Conservation (phyloP, 2,113 vertebrate genomes). For the Nematolebias whitei region DNA sequence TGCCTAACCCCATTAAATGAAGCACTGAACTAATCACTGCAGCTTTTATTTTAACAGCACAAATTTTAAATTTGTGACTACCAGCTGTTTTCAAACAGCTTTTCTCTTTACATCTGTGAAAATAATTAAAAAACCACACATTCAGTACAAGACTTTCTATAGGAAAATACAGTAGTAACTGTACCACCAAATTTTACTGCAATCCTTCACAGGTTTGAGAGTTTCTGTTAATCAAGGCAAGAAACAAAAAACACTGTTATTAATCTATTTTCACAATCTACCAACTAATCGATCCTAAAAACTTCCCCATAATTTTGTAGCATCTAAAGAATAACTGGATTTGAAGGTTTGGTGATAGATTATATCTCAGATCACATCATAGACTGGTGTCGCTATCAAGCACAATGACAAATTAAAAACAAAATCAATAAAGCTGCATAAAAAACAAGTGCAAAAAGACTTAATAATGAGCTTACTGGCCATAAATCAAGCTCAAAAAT, state of each 20-base stretch:
- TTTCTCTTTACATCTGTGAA: neutral
- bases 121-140: neutral
- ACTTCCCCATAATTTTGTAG: neutral
- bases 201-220: neutral
- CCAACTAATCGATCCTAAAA: neutral
- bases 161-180: neutral
- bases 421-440: no score
- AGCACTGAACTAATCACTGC: no score
- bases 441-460: neutral
- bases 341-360: no score
- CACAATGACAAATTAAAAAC: no score
- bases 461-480: neutral
- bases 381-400: no score
- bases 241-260: neutral
- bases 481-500: slow-evolving; percentile 27
- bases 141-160: neutral
- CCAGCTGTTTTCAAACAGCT: neutral
- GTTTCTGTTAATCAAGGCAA: neutral
- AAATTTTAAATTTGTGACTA: neutral
- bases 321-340: neutral
- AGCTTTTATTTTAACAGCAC: neutral
- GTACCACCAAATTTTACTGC: neutral
- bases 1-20: no score
- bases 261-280: neutral
- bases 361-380: no score